Evolutionary conservation across 2,888 invertebrate genomes (phyloP).

Genomic region (Rambutsinella grinnellia): DNA sequence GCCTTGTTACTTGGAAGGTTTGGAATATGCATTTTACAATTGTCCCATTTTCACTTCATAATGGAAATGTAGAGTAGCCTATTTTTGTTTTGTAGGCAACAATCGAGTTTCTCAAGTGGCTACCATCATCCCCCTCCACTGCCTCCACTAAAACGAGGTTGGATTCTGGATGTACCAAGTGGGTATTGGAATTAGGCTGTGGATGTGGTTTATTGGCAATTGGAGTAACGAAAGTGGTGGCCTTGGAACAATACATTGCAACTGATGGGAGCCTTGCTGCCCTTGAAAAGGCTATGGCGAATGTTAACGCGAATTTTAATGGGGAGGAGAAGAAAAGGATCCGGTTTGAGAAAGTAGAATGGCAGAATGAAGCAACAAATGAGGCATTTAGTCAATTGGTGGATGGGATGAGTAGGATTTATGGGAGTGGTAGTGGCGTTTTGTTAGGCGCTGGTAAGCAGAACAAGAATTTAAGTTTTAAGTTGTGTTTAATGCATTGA

Average conservation of each 20-base stretch:
- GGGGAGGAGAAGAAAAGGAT: constrained; percentile 16
- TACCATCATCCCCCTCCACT: constrained; percentile 3
- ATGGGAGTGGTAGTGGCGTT: constrained; percentile 40
- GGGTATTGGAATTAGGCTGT: constrained; percentile 58
- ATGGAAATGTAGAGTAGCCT: too few species aligned
- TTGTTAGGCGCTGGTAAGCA: constrained; percentile 56
- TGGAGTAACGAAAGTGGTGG: constrained; percentile 27
- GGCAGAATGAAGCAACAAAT: constrained; percentile 41
- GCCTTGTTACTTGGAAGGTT: constrained; percentile 62
- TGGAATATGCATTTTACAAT: neutral
- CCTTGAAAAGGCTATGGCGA: constrained; percentile 42
- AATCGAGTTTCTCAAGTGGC: constrained; percentile 51
- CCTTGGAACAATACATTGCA: constrained; percentile 45
- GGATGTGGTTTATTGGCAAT: constrained; percentile 58
- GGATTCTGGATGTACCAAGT: constrained; percentile 11
- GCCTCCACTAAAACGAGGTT: neutral
- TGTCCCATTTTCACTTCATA: constrained; percentile 14
- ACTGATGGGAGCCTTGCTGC: constrained; percentile 55
- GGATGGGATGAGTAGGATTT: constrained; percentile 39
- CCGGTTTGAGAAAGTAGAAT: constrained; percentile 53
- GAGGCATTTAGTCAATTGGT: constrained; percentile 42
- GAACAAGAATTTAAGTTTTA: neutral
- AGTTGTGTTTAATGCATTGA: too few species aligned
- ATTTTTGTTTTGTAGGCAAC: constrained; percentile 45
- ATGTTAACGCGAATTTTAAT: constrained; percentile 49